Evolutionary conservation across 1,140 invertebrate genomes (phyloP), one percentile per base, ranked within the genome.

Genomic region (Drosophila kohkoa): DNA sequence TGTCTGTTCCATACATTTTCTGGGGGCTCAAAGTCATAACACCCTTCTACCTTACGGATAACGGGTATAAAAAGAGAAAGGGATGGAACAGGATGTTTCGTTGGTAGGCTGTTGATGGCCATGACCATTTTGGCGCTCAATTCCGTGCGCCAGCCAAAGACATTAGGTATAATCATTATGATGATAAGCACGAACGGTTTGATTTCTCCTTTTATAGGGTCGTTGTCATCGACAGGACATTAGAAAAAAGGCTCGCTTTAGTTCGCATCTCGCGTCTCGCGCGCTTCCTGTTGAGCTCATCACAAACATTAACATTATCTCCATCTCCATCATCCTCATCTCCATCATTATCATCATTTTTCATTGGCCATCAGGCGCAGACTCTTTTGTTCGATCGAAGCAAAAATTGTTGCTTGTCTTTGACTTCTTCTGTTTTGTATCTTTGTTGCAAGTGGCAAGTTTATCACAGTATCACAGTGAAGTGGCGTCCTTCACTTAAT

Each of bases 151-250:
- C 72, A 46, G 16, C 15, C 59, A 65, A 55, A 75, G 62, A 72
- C 81, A 89, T 89, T 89, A 89, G 69, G 78, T 79, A 89, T 89
- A 81, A 89, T 89, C 85, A 89, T 89, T 85, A 89, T 75, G 81
- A 85, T 79, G 86, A 89, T 90, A 89, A 89, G 86, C 86, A 90
- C 86, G 85, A 89, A 81, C 81, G 63, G 78, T 89, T 89, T 89
- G 86, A 89, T 85, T 90, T 82, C 51, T 76, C 66, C 81, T 68
- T 79, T 89, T 88, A 88, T 76, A 59, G 55, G 76, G 49, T 66
- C 80, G 73, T 83, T 88, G 80, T 88, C 81, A 81, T 75, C 81
- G 81, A 79, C 86, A 81, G 75, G 43, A 63, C 58, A 68, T 82
- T 83, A 45, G 41, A 43, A 7, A 58, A 67, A 55, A 32, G 10